These are phyloP conservation scores for Heliopora coerulea DNA, from an alignment of 92 coral and sea anemone genomes.

Conservation along the genomic window DNA sequence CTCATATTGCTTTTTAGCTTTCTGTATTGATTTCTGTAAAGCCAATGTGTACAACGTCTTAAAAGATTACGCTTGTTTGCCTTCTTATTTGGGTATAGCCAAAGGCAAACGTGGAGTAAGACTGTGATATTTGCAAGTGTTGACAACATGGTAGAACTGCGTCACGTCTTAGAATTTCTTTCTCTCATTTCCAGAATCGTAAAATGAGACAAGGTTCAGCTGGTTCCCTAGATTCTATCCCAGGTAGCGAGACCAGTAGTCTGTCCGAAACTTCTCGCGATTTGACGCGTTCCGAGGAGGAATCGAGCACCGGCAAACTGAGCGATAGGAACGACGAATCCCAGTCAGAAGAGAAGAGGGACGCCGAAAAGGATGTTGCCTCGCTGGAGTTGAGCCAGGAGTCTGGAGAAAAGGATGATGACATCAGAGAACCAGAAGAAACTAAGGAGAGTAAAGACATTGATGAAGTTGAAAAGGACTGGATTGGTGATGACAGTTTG, in stretches of 20 bases:
- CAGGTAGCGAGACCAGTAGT: constrained; percentile 40
- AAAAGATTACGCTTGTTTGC: too few species aligned
- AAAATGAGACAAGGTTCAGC: constrained; percentile 38
- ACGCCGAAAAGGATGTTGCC: not conserved
- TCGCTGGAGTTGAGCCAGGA: constrained; percentile 1
- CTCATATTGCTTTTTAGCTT: too few species aligned
- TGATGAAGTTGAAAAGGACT: constrained; percentile 12
- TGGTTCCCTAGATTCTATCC: constrained; percentile 47
- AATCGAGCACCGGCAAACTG: constrained; percentile 19
- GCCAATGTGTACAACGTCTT: too few species aligned
- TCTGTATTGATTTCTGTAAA: too few species aligned
- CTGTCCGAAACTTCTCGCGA: constrained; percentile 33
- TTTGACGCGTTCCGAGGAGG: constrained; percentile 30
- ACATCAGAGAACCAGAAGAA: constrained; percentile 21
- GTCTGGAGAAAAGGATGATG: constrained; percentile 3
- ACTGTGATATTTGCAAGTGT: too few species aligned
- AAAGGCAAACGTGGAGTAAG: too few species aligned
- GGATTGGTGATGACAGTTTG: constrained; percentile 15
- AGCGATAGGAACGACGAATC: constrained; percentile 22
- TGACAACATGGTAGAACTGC: too few species aligned
- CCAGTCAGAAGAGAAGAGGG: not conserved
- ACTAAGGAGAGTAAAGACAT: constrained; percentile 13
- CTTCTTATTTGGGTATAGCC: too few species aligned
- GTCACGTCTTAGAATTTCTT: not conserved
- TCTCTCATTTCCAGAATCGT: constrained; percentile 34